phyloP scores from a whole-genome alignment of 2,797 vertebrate genomes.

The Limnodromus scolopaceus region DNA sequence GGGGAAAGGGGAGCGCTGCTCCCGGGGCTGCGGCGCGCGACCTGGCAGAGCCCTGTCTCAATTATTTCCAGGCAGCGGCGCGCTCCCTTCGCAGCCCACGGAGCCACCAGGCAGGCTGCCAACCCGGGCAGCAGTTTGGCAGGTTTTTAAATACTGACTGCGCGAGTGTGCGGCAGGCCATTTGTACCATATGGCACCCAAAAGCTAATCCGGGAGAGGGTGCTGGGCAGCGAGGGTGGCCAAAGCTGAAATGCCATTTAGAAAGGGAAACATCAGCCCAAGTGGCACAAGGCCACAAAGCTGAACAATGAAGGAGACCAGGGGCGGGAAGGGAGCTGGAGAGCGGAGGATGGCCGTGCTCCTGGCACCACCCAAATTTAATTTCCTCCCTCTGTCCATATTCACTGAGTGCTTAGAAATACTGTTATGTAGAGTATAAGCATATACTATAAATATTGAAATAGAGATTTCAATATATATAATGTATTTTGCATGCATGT shows the following conservation, averaged over 20 bases:
- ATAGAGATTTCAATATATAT: background rate
- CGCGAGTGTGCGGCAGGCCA: slow-evolving; percentile 48
- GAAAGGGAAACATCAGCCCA: slow-evolving; percentile 58
- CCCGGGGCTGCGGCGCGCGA: background rate
- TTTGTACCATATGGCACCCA: slow-evolving; percentile 79
- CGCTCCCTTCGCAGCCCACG: slow-evolving; percentile 1
- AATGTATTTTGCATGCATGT: background rate
- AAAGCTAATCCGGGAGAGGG: slow-evolving; percentile 76
- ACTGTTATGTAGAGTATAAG: background rate
- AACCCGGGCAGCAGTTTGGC: slow-evolving; percentile 73
- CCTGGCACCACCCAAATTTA: slow-evolving; percentile 6
- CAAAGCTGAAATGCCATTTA: slow-evolving; percentile 79
- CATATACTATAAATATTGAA: background rate
- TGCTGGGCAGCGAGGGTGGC: slow-evolving; percentile 56
- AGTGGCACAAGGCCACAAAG: slow-evolving; percentile 63
- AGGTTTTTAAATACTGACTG: slow-evolving; percentile 62
- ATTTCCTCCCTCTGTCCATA: background rate
- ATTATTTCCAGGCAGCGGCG: slow-evolving; percentile 59
- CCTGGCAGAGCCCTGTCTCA: slow-evolving; percentile 65
- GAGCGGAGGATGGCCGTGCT: background rate
- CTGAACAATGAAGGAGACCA: slow-evolving; percentile 41
- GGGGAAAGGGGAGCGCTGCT: background rate
- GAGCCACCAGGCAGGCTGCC: slow-evolving; percentile 71
- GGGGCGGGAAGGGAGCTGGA: background rate
- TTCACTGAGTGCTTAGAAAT: background rate